Percentiles rank a stretch among this genome's conserved stretches.
Conservation (phyloP, 2,888 invertebrate species). For the Liposcelis brunnea region DNA sequence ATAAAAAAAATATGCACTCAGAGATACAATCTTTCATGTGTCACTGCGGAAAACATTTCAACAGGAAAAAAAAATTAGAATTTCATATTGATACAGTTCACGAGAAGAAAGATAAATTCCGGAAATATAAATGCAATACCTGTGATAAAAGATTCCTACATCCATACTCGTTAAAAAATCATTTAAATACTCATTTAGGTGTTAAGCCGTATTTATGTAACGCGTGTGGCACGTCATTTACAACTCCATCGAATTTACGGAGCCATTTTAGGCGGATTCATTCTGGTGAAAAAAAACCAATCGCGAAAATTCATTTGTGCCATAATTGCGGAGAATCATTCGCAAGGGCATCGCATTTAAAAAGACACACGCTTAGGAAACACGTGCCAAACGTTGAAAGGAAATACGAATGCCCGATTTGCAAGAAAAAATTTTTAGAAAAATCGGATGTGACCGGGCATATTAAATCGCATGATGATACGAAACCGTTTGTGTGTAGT, state of each 20-base stretch:
- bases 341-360: constrained; percentile 17
- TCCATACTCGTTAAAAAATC: constrained; percentile 13
- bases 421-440: constrained; percentile 15
- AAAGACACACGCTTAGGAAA: constrained; percentile 13
- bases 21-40: background rate
- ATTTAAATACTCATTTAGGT: constrained; percentile 17
- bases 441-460: constrained; percentile 17
- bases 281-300: background rate
- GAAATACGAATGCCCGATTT: background rate
- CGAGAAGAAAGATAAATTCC: background rate
- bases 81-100: background rate
- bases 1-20: background rate
- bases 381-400: background rate
- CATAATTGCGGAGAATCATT: constrained; percentile 14
- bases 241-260: background rate
- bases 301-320: background rate
- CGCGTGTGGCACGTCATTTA: background rate
- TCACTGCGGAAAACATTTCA: background rate
- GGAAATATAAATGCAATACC: background rate
- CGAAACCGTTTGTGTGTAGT: constrained; percentile 16
- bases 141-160: constrained; percentile 4
- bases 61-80: background rate
- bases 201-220: constrained; percentile 18
- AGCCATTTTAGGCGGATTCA: background rate
- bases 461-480: constrained; percentile 15